A percentile compares a stretch with the other conserved stretches of the same genome.
Evolutionary conservation across 2,113 vertebrate species (phyloP).

Genomic region (Steatornis caripensis): DNA sequence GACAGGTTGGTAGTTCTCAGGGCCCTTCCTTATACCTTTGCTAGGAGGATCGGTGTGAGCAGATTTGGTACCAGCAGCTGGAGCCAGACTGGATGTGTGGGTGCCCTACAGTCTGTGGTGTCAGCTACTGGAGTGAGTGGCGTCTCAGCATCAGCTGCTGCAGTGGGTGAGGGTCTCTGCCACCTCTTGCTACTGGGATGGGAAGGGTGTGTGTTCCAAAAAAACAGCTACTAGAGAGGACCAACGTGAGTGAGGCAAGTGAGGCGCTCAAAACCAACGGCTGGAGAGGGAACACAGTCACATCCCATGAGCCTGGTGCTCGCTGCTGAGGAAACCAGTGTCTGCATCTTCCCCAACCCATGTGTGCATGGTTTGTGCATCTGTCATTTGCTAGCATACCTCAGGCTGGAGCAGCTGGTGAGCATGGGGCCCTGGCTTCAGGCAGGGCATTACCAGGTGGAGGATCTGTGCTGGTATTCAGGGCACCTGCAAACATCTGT

Average conservation of each 20-base stretch:
- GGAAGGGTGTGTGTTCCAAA: neutral
- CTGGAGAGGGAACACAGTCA: neutral
- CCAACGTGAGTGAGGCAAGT: neutral
- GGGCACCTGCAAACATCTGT: neutral
- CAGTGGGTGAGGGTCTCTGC: neutral
- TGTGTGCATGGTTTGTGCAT: rapidly evolving
- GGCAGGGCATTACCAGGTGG: no score
- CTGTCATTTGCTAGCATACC: neutral
- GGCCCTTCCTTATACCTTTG: no score
- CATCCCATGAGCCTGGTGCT: neutral
- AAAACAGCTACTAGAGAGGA: neutral
- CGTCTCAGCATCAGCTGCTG: neutral
- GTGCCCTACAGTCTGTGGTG: neutral
- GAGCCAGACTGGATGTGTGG: rapidly evolving
- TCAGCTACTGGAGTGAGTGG: neutral
- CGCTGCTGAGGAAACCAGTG: neutral
- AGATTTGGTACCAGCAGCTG: neutral
- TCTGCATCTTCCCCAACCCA: neutral
- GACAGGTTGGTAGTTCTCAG: no score
- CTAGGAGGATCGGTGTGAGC: rapidly evolving
- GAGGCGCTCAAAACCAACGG: neutral
- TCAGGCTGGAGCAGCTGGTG: neutral
- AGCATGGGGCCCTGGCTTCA: neutral
- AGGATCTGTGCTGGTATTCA: neutral
- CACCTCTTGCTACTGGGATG: neutral